A percentile compares a stretch with the other conserved stretches of the same genome.
phyloP scores from a whole-genome alignment of 2,113 vertebrate species.

The Symphodus melops region DNA sequence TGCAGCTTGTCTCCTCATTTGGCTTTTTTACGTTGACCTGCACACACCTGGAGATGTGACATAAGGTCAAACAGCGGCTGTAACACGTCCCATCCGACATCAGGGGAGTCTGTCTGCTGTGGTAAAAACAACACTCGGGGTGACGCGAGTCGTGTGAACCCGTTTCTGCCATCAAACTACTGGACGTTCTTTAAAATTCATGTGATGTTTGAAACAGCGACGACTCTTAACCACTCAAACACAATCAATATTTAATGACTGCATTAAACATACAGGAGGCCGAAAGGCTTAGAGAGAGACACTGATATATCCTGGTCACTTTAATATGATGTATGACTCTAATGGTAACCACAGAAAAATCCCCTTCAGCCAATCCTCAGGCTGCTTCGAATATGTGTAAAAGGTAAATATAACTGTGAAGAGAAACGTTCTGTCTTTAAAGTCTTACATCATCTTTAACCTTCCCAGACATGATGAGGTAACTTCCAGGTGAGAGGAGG shows the following conservation, averaged over 20 bases:
- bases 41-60: too few species aligned
- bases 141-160: neutral
- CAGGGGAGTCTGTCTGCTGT: too few species aligned
- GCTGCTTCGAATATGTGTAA: neutral
- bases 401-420: neutral
- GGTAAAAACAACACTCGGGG: neutral
- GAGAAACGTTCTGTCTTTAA: neutral
- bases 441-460: slow-evolving; percentile 4
- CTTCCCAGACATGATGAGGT: neutral
- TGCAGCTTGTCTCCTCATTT: neutral
- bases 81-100: slow-evolving; percentile 2
- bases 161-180: slow-evolving; percentile 6
- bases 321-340: slow-evolving; percentile 3
- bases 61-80: neutral
- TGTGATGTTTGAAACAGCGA: slow-evolving; percentile 19
- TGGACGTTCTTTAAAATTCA: neutral
- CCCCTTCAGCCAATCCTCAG: neutral
- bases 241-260: slow-evolving; percentile 9
- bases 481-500: slow-evolving; percentile 3
- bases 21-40: too few species aligned
- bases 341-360: neutral
- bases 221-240: slow-evolving; percentile 14
- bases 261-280: slow-evolving; percentile 26
- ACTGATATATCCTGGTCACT: neutral
- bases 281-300: neutral